Evolutionary conservation across 1,140 invertebrate genomes (phyloP).

Genomic region (Platyura marginata): DNA sequence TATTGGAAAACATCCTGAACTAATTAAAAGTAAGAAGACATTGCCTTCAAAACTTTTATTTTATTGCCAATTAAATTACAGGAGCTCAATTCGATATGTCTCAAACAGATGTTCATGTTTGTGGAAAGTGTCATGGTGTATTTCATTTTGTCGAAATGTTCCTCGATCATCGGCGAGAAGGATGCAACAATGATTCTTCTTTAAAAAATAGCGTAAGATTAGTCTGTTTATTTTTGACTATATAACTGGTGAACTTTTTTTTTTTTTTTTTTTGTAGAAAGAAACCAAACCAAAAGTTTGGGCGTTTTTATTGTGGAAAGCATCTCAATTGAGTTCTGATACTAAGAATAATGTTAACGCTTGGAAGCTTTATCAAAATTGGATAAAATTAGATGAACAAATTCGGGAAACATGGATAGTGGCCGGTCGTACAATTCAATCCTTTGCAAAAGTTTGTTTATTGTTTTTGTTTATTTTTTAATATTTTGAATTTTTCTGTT

Average conservation of each 20-base stretch:
- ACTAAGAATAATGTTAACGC: slow-evolving; percentile 35
- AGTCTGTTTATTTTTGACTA: slow-evolving; percentile 4
- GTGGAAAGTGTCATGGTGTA: slow-evolving; percentile 56
- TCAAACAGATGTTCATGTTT: slow-evolving; percentile 55
- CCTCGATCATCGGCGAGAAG: slow-evolving; percentile 40
- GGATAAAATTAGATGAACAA: slow-evolving; percentile 54
- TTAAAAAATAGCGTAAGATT: slow-evolving; percentile 33
- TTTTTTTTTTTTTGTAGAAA: slow-evolving; percentile 26
- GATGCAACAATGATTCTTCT: slow-evolving; percentile 34
- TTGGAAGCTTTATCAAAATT: slow-evolving; percentile 63
- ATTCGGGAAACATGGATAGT: slow-evolving; percentile 55
- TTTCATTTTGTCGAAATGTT: slow-evolving; percentile 65
- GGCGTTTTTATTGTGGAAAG: slow-evolving; percentile 67
- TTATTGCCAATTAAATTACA: slow-evolving; percentile 26
- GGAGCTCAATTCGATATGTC: slow-evolving; percentile 55
- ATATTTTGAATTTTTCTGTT: slow-evolving; percentile 12
- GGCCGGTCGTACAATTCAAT: slow-evolving; percentile 54
- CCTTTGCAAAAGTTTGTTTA: slow-evolving; percentile 33
- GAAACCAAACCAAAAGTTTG: slow-evolving; percentile 64
- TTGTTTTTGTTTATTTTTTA: slow-evolving; percentile 10
- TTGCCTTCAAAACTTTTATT: slow-evolving; percentile 4
- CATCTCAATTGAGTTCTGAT: slow-evolving; percentile 29
- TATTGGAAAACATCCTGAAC: slow-evolving; percentile 41
- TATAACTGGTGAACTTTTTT: too few relatives aligned
- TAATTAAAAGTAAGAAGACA: slow-evolving; percentile 36